These are phyloP conservation scores for Spicauda simplicius DNA, from an alignment of 2,888 invertebrate species.

Conservation along the genomic window DNA sequence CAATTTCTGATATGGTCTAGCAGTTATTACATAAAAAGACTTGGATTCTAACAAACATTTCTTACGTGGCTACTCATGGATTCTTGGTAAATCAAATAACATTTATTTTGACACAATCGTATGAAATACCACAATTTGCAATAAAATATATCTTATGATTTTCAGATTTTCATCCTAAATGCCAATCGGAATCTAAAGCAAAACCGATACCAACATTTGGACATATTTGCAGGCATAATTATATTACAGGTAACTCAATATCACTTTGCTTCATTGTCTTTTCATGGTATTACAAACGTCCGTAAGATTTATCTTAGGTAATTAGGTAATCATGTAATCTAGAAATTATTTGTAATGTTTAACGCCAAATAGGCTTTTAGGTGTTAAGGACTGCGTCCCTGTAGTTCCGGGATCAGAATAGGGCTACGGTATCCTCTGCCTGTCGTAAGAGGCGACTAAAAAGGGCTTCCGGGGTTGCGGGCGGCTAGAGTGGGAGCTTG, in stretches of 20 bases:
- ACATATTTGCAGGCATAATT: constrained; percentile 51
- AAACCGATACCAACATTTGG: constrained; percentile 63
- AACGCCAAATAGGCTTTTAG: too few species aligned
- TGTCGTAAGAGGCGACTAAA: too few species aligned
- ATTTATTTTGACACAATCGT: too few species aligned
- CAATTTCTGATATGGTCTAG: background rate
- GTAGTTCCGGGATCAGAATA: too few species aligned
- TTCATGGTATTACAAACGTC: background rate
- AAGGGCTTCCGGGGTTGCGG: too few species aligned
- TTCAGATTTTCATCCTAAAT: constrained; percentile 54
- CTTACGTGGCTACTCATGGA: background rate
- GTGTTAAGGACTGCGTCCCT: too few species aligned
- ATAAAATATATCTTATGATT: background rate
- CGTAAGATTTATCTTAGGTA: too few species aligned
- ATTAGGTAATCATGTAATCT: too few species aligned
- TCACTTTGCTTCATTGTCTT: background rate
- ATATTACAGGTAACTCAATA: constrained; percentile 21
- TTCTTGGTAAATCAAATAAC: background rate
- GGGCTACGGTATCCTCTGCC: too few species aligned
- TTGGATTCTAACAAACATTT: background rate
- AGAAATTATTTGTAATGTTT: too few species aligned
- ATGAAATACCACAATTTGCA: background rate
- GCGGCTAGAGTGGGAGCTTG: too few species aligned
- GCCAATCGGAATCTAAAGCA: constrained; percentile 45
- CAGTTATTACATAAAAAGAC: background rate